Evolutionary conservation across 2,888 invertebrate genomes (phyloP), one percentile per base, ranked within the genome.

Genomic region (Bombylius major): DNA sequence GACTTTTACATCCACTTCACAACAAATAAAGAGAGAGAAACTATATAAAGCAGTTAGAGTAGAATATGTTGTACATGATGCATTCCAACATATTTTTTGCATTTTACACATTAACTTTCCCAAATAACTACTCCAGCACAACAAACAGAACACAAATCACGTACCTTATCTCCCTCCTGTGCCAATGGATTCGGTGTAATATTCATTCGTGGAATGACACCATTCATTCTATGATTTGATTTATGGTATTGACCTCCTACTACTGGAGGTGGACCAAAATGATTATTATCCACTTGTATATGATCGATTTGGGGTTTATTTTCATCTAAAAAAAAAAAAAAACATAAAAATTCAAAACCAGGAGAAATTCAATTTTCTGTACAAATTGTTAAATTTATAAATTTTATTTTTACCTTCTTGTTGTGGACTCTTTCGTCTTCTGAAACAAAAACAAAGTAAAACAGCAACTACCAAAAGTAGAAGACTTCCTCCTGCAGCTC

Each of bases 131-230:
- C 23, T 23, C 23, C 23, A 23, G 3, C 23, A 23, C n/a, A 23
- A 23, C 23, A 23, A 23, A 23, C 23, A 23, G 23, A 23, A 23
- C 23, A 23, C 23, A 23, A 23, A 23, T 23, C 50, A 58, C 63
- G 57, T 61, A 69, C 69, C 71, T 73, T 73, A 54, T 73, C 73
- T 33, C 68, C 68, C 50, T 74, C 73, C 58, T 72, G 70, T 0
- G 73, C 71, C 56, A 75, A 62, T 0, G 75, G 75, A 65, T 75
- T 75, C 5, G 75, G 67, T 4, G 73, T 74, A 33, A 75, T 75
- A 56, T 75, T 75, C 70, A 75, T 74, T 57, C 73, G 67, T 0
- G 70, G 71, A 55, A 71, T 66, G 6, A 70, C 71, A 6, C 72
- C 73, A 56, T 74, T 74, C 47, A 72, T 60, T 11, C 73, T 68